phyloP scores from a whole-genome alignment of 1,140 invertebrate species.

The Drosophila navojoa region DNA sequence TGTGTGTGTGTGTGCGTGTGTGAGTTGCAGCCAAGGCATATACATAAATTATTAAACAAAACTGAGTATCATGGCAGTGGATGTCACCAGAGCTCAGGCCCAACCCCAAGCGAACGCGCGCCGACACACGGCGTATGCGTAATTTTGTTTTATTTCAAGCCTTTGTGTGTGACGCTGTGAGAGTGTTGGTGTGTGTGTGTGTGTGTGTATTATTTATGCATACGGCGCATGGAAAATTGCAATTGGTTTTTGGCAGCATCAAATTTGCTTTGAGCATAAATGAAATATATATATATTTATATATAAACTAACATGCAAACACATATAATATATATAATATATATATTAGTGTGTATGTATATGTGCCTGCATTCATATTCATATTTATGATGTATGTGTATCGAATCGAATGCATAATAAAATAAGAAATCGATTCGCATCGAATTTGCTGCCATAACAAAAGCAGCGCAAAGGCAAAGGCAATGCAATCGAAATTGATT shows the following conservation, averaged over 20 bases:
- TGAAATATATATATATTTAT: constrained; percentile 49
- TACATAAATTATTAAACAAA: constrained; percentile 77
- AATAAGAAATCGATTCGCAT: constrained; percentile 47
- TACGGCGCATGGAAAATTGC: constrained; percentile 77
- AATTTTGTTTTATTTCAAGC: constrained; percentile 43
- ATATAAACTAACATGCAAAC: constrained; percentile 1
- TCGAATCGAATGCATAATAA: constrained; percentile 61
- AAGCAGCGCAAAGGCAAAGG: not conserved
- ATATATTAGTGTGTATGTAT: no score
- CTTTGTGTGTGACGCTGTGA: constrained; percentile 6
- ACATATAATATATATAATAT: constrained; percentile 2
- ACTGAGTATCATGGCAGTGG: constrained; percentile 77
- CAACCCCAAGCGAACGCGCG: not conserved
- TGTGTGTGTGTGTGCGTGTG: constrained; percentile 22
- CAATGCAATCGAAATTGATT: constrained; percentile 19
- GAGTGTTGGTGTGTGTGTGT: constrained; percentile 19
- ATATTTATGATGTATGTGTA: constrained; percentile 19
- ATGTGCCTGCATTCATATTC: no score
- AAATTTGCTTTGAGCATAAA: constrained; percentile 63
- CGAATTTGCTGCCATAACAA: constrained; percentile 30
- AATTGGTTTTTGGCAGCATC: constrained; percentile 68
- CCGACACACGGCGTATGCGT: constrained; percentile 68
- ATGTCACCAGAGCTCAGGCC: constrained; percentile 59
- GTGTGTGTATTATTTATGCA: constrained; percentile 71
- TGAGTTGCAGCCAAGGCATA: constrained; percentile 70